phyloP scores from a whole-genome alignment of 2,113 vertebrate species.

The Salvelinus sp. region DNA sequence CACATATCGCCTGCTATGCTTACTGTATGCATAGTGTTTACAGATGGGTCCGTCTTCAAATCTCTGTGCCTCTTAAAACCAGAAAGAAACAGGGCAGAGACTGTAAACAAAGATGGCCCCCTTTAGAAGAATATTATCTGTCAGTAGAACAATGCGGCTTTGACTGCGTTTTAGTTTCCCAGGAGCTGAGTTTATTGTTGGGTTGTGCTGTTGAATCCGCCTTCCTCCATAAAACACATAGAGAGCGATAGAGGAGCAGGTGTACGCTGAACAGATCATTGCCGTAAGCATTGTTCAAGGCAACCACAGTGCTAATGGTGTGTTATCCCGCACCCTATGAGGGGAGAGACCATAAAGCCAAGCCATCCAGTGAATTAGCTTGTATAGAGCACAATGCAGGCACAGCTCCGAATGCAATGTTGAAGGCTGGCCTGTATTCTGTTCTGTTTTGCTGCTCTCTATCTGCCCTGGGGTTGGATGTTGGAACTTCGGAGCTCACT shows the following conservation, averaged over 20 bases:
- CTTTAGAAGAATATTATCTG: conserved; percentile 14
- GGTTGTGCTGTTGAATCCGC: conserved; percentile 11
- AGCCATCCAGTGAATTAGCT: conserved; percentile 63
- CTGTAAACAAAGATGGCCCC: conserved; percentile 31
- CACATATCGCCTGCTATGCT: too few species aligned
- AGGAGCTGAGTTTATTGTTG: conserved; percentile 13
- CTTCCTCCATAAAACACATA: conserved; percentile 20
- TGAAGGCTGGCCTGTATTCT: conserved; percentile 30
- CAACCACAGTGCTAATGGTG: conserved; percentile 63
- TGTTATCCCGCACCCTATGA: conserved; percentile 57
- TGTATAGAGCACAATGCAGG: conserved; percentile 10
- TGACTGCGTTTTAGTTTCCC: conserved; percentile 34
- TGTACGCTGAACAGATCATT: conserved; percentile 28
- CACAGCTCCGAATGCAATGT: conserved; percentile 41
- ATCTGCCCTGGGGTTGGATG: conserved; percentile 45
- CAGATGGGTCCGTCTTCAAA: conserved; percentile 34
- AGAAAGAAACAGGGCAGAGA: conserved; percentile 26
- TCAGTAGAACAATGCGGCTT: conserved; percentile 13
- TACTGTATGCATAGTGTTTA: conserved; percentile 22
- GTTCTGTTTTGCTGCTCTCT: conserved; percentile 16
- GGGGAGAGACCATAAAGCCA: conserved; percentile 48
- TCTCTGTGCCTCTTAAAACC: conserved; percentile 26
- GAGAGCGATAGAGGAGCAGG: conserved; percentile 4
- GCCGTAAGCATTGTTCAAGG: conserved; percentile 53
- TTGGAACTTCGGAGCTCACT: conserved; percentile 47